Conservation (phyloP, 2,113 vertebrate genomes). For the Xyliphius kryptos region DNA sequence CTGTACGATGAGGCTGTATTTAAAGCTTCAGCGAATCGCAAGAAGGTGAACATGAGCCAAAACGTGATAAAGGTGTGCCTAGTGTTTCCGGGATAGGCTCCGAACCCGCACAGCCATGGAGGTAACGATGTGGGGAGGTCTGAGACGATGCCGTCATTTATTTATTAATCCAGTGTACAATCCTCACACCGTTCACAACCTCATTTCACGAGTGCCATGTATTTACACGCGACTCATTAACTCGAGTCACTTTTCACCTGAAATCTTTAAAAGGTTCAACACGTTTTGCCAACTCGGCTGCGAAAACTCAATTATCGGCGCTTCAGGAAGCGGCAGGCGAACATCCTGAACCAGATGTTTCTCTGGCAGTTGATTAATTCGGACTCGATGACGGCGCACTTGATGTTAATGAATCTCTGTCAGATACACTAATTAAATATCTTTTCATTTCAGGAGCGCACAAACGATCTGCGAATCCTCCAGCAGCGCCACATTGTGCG, state of each 20-base stretch:
- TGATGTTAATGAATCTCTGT: conserved; percentile 11
- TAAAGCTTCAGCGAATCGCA: too few relatives aligned
- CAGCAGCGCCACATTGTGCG: too few relatives aligned
- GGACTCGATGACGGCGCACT: not conserved
- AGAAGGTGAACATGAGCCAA: too few relatives aligned
- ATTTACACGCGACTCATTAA: not conserved
- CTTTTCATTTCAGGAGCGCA: not conserved
- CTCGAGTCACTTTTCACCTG: conserved; percentile 10
- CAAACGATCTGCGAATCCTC: too few relatives aligned
- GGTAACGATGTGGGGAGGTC: too few relatives aligned
- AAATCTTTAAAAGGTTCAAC: not conserved
- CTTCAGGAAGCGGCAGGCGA: not conserved
- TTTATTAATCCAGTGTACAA: too few relatives aligned
- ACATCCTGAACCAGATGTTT: conserved; percentile 6
- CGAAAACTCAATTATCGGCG: conserved; percentile 9
- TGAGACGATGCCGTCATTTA: too few relatives aligned
- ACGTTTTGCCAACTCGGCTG: conserved; percentile 5
- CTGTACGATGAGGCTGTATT: too few relatives aligned
- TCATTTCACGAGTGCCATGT: not conserved
- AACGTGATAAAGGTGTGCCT: too few relatives aligned
- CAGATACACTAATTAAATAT: conserved; percentile 19
- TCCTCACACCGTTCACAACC: too few relatives aligned
- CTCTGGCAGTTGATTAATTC: conserved; percentile 4
- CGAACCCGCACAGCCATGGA: too few relatives aligned
- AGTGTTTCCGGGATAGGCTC: too few relatives aligned